Conservation (phyloP, 2,113 vertebrate species). For the Lamprotornis superbus region DNA sequence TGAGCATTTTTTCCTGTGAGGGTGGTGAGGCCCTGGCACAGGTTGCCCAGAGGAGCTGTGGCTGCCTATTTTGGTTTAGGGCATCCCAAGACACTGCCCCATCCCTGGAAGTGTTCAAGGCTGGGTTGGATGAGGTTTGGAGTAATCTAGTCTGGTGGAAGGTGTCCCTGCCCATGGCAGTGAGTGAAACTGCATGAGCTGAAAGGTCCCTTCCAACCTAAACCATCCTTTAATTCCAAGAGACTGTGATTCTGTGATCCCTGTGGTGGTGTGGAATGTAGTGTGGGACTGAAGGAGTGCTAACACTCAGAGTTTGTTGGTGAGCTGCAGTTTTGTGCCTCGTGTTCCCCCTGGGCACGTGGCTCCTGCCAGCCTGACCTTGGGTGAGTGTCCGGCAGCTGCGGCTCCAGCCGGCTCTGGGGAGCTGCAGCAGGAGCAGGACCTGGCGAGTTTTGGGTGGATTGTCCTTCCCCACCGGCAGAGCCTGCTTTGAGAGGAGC, state of each 20-base stretch:
- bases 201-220: neutral
- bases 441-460: neutral
- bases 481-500: neutral
- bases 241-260: neutral
- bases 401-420: neutral
- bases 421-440: neutral
- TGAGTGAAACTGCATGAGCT: neutral
- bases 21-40: neutral
- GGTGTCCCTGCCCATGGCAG: neutral
- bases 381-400: neutral
- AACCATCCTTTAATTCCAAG: neutral
- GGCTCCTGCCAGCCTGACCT: neutral
- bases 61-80: neutral
- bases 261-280: neutral
- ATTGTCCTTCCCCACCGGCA: neutral
- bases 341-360: rapidly evolving
- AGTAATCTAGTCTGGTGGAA: neutral
- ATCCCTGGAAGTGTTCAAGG: neutral
- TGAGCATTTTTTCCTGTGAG: neutral
- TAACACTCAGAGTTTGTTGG: neutral
- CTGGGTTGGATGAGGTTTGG: neutral
- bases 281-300: no score
- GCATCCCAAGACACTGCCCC: no score
- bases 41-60: neutral
- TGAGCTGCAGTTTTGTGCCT: neutral